These are phyloP conservation scores for Meriones unguiculatus DNA, from an alignment of 2,113 vertebrate genomes.

Conservation along the genomic window DNA sequence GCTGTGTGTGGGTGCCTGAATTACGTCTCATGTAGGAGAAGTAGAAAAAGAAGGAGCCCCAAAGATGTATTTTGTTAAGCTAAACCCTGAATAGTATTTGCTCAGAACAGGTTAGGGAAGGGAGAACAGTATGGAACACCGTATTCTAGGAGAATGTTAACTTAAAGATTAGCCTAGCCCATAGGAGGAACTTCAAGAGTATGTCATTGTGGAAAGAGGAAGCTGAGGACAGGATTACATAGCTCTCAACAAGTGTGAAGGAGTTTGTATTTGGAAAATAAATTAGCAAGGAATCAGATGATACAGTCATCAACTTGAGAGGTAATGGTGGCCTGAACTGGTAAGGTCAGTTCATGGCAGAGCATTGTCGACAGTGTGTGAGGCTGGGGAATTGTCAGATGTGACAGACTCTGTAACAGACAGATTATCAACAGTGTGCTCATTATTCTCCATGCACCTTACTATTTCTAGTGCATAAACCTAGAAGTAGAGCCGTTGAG, in stretches of 20 bases:
- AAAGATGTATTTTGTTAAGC: background rate
- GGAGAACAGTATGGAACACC: background rate
- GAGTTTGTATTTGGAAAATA: background rate
- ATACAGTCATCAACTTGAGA: background rate
- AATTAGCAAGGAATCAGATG: background rate
- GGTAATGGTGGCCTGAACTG: background rate
- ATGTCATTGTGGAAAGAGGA: background rate
- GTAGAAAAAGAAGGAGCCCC: background rate
- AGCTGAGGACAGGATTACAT: background rate
- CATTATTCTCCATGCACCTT: background rate
- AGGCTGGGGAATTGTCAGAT: background rate
- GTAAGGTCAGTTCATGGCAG: background rate
- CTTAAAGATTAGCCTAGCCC: background rate
- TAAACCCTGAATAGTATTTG: background rate
- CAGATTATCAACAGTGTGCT: background rate
- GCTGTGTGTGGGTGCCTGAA: background rate
- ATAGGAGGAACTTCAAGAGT: background rate
- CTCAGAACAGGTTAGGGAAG: background rate
- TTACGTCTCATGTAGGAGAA: background rate
- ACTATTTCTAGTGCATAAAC: conserved; percentile 23
- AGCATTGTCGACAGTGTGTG: background rate
- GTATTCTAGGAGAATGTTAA: background rate
- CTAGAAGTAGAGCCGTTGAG: conserved; percentile 39
- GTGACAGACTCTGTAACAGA: background rate
- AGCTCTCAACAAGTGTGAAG: background rate